Base-by-base conservation (phyloP, 2,888 invertebrate species). In the Tromatobia lineatoria region DNA sequence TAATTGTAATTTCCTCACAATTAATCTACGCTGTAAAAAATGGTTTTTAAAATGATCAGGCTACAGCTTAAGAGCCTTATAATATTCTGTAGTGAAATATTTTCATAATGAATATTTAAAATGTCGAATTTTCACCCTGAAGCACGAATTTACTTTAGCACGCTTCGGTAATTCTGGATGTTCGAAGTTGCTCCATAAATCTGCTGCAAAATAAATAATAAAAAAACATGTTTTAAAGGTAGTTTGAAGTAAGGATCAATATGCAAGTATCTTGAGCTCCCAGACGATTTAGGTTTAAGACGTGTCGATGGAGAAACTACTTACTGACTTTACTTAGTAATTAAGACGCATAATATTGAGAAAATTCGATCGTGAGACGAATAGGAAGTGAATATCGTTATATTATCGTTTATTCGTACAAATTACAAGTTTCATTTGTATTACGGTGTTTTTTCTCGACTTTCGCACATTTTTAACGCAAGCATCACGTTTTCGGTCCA, bases 341-440 rank as follows among this genome's bases (percentile, higher is more conserved):
- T 61, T 38, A 38, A 18, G 7, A 34, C n/a, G 8, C 18, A 34
- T 2, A 38, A 34, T 38, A 38, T 38, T 25, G n/a, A 34, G 34
- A 15, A 29, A n/a, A 25, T 29, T 20, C 2, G 15, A 15, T 47
- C 47, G 47, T 45, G 13, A 45, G 15, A 15, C 45, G 45, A 13
- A 45, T 45, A 45, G 45, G 15, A 15, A 45, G 45, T 15, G 15
- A 45, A 45, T 3, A 45, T 45, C 15, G 4, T 15, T 45, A 45
- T 15, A 45, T 45, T 15, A 2, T 15, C 45, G 15, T 45, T 45
- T 15, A 45, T 45, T 45, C 15, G 11, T 45, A 15, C 45, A 15
- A 45, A 20, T 52, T 52, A 47, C 18, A 29, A 74, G 15, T 74
- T 74, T 74, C 59, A 47, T 74, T 50, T n/a, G 25, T 3, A 15